Base-by-base conservation (phyloP, 2,888 invertebrate species). In the Tinea trinotella region DNA sequence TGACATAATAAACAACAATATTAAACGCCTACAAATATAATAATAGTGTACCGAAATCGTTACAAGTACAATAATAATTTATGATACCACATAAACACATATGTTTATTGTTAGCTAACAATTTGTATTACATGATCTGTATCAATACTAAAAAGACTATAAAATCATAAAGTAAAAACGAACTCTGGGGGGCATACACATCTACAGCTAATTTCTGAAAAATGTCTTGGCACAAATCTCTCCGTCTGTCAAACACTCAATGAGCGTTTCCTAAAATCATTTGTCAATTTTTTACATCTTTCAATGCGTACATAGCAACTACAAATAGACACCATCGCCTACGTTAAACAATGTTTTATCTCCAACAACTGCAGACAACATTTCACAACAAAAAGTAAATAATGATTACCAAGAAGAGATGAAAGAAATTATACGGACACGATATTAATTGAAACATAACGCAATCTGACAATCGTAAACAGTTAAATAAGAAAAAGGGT, bases 171-270 rank as follows among this genome's bases (percentile, higher is more conserved):
- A n/a, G n/a, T n/a, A n/a, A n/a, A n/a, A n/a, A n/a, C n/a, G n/a
- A n/a, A n/a, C n/a, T n/a, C n/a, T n/a, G n/a, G n/a, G n/a, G n/a
- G n/a, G n/a, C n/a, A 30, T n/a, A 7, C 7, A 7, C 7, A 30
- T 2, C 30, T 4, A 7, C 30, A 46, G 19, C 46, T 19, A n/a
- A 44, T 9, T 46, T 17, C 46, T 46, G 46, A 46, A 19, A 15
- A 46, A 46, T 58, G 61, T 68, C 64, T 75, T 75, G 75, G 75
- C 76, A 75, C 46, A 62, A 62, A 64, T 52, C 63, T 62, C 60
- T 58, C 57, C 59, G 60, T 62, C 60, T 65, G 70, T 65, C 70
- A 68, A 66, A 65, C 60, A 65, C 67, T 68, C 69, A 69, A 74
- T 66, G 68, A 65, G 63, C 64, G 59, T 67, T 66, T 65, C 71